Conservation (phyloP, 2,113 vertebrate species). For the Irena cyanogastra region DNA sequence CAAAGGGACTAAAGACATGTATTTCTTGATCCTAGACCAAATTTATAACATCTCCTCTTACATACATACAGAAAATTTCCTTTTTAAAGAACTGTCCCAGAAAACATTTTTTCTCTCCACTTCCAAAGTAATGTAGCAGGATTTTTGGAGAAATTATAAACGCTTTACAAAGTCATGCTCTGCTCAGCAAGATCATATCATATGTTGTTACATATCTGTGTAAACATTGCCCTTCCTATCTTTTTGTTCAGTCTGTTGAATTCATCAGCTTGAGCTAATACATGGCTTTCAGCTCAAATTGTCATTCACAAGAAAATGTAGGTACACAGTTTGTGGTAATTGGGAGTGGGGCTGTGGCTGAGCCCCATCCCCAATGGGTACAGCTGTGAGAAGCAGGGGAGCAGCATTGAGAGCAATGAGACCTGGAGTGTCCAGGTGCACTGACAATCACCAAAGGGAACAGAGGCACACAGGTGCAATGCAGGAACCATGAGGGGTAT, state of each 20-base stretch:
- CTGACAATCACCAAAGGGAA: too few relatives aligned
- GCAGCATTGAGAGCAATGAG: too few relatives aligned
- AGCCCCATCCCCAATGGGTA: too few relatives aligned
- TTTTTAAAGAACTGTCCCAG: background rate
- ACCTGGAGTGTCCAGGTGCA: too few relatives aligned
- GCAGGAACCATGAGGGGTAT: too few relatives aligned
- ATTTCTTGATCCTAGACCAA: background rate
- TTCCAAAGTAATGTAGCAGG: background rate
- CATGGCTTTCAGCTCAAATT: background rate
- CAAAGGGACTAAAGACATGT: fast-evolving
- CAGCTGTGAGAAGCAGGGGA: too few relatives aligned
- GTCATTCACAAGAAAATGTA: background rate
- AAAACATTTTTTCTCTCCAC: background rate
- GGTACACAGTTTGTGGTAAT: too few relatives aligned
- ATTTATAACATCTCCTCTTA: background rate
- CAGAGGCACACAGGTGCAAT: too few relatives aligned
- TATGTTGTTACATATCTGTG: background rate
- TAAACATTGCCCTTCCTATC: background rate
- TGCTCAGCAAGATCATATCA: background rate
- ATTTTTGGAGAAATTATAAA: background rate
- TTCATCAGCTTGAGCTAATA: background rate
- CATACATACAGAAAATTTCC: background rate
- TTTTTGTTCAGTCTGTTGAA: background rate
- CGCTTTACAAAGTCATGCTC: background rate
- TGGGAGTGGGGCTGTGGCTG: too few relatives aligned